Base-by-base conservation (phyloP, 2,888 invertebrate genomes). In the Gymnosoma rotundatum region DNA sequence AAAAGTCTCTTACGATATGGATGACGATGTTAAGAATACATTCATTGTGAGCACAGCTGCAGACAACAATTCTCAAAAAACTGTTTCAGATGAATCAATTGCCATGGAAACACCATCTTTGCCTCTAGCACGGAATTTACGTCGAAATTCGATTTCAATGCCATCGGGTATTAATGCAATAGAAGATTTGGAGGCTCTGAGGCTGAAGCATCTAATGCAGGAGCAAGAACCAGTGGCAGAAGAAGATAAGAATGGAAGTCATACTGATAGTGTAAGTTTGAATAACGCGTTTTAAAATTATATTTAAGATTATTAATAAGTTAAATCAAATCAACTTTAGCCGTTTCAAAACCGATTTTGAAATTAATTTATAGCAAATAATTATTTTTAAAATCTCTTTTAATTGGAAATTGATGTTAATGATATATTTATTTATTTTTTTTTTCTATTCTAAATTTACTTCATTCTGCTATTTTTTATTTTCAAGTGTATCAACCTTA, bases 101-200 rank as follows among this genome's bases (percentile, higher is more conserved):
- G 21, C 20, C 9, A 61, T 76, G 5, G 83, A 80, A 32, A 72
- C 83, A 12, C 78, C 78, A 7, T 12, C 73, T 4, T 1, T 48
- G 16, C 80, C 80, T 12, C 18, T 80, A 63, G 16, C 83, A 9
- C 88, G 87, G 0, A 88, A 87, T n/a, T 89, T 94, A 69, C 93
- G 96, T 67, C 94, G 95, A 86, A 95, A 95, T 87, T 96, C 96
- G 3, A 95, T 95, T 84, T 96, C 96, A 3, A 93, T 96, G 93
- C 96, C 96, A 4, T 93, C 94, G 85, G 92, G 92, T 86, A 92
- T 96, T 79, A 95, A 95, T 88, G 94, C 95, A 72, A 78, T 84
- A 14, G 92, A 96, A 90, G 95, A 95, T 82, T 87, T 93, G 87
- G 94, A 94, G 87, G 94, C 94, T 9, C 87, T 95, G 73, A 93